Percentiles rank a stretch among this genome's conserved stretches.
phyloP scores from a whole-genome alignment of 2,888 invertebrate species.

The Netelia virgata region DNA sequence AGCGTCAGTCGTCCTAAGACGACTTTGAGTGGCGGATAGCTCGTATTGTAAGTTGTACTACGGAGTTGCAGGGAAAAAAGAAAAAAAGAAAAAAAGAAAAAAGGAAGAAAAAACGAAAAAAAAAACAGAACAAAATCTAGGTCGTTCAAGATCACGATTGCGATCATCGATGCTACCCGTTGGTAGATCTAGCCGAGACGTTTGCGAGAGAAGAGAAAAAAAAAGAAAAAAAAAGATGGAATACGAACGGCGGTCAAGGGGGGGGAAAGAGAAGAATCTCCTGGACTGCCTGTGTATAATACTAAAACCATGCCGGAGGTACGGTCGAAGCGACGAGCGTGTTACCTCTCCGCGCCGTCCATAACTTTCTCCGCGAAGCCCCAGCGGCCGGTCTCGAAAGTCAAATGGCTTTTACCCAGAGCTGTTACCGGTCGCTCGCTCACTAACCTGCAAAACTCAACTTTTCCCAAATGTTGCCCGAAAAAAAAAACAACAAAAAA shows the following conservation, averaged over 20 bases:
- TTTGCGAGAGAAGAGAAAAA: slow-evolving; percentile 40
- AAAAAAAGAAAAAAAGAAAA: slow-evolving; percentile 35
- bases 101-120: slow-evolving; percentile 21
- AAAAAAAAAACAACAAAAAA: not conserved
- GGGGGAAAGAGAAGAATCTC: not conserved
- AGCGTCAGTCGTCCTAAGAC: slow-evolving; percentile 2
- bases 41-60: slow-evolving; percentile 17
- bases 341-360: slow-evolving; percentile 43
- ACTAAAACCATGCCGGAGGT: slow-evolving; percentile 36
- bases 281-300: not conserved
- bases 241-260: not conserved
- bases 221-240: not conserved
- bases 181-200: slow-evolving; percentile 32
- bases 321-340: slow-evolving; percentile 39
- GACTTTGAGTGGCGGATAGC: slow-evolving; percentile 5
- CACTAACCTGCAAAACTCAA: not conserved
- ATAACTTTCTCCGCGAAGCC: slow-evolving; percentile 63
- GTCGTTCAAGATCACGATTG: slow-evolving; percentile 66
- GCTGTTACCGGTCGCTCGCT: slow-evolving; percentile 28
- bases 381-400: slow-evolving; percentile 66
- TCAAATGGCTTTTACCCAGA: slow-evolving; percentile 66
- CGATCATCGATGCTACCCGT: slow-evolving; percentile 61
- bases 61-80: slow-evolving; percentile 13
- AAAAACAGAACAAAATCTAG: slow-evolving; percentile 54
- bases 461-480: not conserved